phyloP scores from a whole-genome alignment of 1,140 invertebrate species.

The Metopolophium dirhodum region DNA sequence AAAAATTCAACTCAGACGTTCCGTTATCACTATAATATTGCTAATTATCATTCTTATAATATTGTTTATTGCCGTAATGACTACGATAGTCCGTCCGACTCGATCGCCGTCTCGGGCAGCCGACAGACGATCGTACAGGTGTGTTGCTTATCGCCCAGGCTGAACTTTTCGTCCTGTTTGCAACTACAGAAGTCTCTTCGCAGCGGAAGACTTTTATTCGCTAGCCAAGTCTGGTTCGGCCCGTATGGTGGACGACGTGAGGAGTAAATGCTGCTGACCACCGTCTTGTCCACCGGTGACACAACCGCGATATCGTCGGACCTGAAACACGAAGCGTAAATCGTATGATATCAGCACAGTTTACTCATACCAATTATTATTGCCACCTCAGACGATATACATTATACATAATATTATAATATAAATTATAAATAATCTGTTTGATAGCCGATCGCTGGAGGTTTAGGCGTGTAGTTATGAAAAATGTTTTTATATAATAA shows the following conservation, averaged over 20 bases:
- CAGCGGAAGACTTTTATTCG: not conserved
- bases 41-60: not conserved
- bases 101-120: not conserved
- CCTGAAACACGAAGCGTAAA: not conserved
- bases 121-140: not conserved
- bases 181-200: not conserved
- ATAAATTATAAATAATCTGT: too few relatives aligned
- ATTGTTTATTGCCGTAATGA: not conserved
- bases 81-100: not conserved
- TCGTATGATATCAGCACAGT: not conserved
- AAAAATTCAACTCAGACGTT: not conserved
- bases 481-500: too few relatives aligned
- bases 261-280: not conserved
- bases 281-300: not conserved
- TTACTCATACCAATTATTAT: not conserved
- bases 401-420: too few relatives aligned
- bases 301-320: not conserved
- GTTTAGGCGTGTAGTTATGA: too few relatives aligned
- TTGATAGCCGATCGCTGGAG: too few relatives aligned
- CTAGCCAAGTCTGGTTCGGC: not conserved
- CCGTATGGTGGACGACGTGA: not conserved
- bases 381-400: not conserved
- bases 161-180: not conserved
- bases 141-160: not conserved
- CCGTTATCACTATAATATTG: slow-evolving; percentile 15